Percentiles rank a stretch among this genome's conserved stretches.
Evolutionary conservation across 2,888 invertebrate species (phyloP).

Genomic region (Linnaemya tessellans): DNA sequence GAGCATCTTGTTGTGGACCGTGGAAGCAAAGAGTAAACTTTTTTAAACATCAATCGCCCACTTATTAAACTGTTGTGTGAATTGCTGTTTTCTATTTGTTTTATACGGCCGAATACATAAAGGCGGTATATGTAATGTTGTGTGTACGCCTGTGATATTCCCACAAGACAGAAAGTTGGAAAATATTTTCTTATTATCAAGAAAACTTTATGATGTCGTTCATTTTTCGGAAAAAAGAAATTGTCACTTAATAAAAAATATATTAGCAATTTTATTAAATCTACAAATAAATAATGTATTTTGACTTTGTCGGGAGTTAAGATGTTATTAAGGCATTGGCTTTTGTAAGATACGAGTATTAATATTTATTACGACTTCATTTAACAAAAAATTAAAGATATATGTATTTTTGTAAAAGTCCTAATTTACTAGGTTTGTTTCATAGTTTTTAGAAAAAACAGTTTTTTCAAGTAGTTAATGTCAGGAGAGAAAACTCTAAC

Average conservation of each 20-base stretch:
- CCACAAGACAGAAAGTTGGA: slow-evolving; percentile 16
- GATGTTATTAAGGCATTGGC: not conserved
- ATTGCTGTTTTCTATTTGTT: slow-evolving; percentile 12
- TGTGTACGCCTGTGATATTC: slow-evolving; percentile 22
- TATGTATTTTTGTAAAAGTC: no score
- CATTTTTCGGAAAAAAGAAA: not conserved
- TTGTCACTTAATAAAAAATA: slow-evolving; percentile 34
- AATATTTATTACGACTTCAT: not conserved
- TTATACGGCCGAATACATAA: slow-evolving; percentile 1
- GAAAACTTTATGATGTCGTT: not conserved
- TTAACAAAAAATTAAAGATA: not conserved
- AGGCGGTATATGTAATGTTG: slow-evolving; percentile 7
- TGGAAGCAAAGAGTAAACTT: not conserved
- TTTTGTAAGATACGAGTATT: not conserved
- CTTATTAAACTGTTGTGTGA: slow-evolving; percentile 57
- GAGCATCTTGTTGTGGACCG: slow-evolving; percentile 20
- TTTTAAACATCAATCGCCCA: slow-evolving; percentile 53
- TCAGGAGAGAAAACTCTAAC: no score
- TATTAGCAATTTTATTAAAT: not conserved
- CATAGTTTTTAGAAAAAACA: no score
- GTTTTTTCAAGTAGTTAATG: no score
- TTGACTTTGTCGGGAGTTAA: not conserved
- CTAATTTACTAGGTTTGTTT: no score
- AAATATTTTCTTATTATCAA: not conserved
- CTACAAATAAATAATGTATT: not conserved